phyloP scores from a whole-genome alignment of 2,888 invertebrate genomes.

The Venusia cambrica region DNA sequence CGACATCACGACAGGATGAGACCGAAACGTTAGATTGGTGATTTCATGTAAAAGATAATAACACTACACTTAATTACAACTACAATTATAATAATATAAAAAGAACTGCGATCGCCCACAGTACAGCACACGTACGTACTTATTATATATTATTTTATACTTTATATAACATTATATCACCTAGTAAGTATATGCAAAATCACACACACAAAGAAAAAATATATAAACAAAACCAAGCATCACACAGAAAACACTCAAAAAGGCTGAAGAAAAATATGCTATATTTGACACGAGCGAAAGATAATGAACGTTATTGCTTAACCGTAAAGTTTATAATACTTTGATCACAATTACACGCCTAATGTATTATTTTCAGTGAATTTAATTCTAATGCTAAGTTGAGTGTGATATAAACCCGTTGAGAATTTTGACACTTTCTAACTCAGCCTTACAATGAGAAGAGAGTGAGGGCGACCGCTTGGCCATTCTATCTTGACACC shows the following conservation, averaged over 20 bases:
- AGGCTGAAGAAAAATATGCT: conserved; percentile 35
- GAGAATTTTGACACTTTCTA: conserved; percentile 68
- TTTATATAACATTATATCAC: conserved; percentile 36
- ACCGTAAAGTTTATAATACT: conserved; percentile 69
- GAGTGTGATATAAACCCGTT: conserved; percentile 24
- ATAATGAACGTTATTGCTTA: conserved; percentile 63
- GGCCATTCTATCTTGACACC: conserved; percentile 24
- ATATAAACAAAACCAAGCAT: conserved; percentile 29
- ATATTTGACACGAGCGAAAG: conserved; percentile 31
- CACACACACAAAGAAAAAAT: conserved; percentile 41
- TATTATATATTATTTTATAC: conserved; percentile 34
- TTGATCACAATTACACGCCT: conserved; percentile 66
- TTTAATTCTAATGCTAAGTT: conserved; percentile 34
- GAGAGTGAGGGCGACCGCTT: conserved; percentile 70
- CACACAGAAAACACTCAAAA: conserved; percentile 47
- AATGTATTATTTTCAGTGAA: conserved; percentile 33
- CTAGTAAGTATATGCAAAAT: conserved; percentile 48
- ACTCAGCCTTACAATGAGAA: conserved; percentile 79
- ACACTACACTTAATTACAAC: conserved; percentile 74
- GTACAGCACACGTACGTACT: conserved; percentile 48
- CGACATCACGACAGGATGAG: conserved; percentile 47
- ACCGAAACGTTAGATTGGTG: conserved; percentile 63
- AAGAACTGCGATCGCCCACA: conserved; percentile 67
- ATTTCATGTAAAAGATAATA: conserved; percentile 72
- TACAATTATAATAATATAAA: conserved; percentile 34